Percentiles rank a stretch among this genome's conserved stretches.
Conservation (phyloP, 2,888 invertebrate species). For the Masnerella sp. region DNA sequence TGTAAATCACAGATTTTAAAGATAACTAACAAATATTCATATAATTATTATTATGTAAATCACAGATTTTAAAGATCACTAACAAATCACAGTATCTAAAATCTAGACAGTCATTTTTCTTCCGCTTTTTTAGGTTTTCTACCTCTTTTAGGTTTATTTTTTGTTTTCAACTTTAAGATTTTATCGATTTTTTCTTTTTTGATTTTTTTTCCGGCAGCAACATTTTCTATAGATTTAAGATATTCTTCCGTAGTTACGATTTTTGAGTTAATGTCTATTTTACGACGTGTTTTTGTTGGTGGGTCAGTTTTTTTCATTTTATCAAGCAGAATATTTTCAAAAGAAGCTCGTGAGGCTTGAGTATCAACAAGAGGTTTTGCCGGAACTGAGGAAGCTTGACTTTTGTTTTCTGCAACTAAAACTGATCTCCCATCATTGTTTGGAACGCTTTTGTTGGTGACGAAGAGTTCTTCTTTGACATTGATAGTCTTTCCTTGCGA, state of each 20-base stretch:
- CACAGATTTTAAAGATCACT: background rate
- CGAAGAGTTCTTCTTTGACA: too few species aligned
- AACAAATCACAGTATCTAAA: background rate
- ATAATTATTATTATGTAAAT: background rate
- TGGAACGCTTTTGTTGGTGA: too few species aligned
- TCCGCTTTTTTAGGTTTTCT: constrained; percentile 7
- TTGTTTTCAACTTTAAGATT: background rate
- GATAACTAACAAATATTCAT: background rate
- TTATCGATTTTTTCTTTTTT: constrained; percentile 2
- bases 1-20: background rate
- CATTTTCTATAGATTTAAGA: constrained; percentile 14
- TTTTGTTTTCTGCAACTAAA: too few species aligned
- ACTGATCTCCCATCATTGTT: too few species aligned
- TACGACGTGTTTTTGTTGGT: constrained; percentile 10
- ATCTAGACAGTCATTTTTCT: background rate
- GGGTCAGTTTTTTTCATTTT: constrained; percentile 17
- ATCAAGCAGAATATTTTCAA: constrained; percentile 14
- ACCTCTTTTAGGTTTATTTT: constrained; percentile 18
- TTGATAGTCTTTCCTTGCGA: background rate
- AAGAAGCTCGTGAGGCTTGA: constrained; percentile 14
- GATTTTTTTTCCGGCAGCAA: background rate
- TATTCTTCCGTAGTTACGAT: constrained; percentile 12
- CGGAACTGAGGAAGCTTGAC: background rate
- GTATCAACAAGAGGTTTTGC: constrained; percentile 8
- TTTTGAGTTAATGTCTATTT: constrained; percentile 8